A percentile compares a stretch with the other conserved stretches of the same genome.
Evolutionary conservation across 2,797 vertebrate species (phyloP).

Genomic region (Borostomias antarcticus): DNA sequence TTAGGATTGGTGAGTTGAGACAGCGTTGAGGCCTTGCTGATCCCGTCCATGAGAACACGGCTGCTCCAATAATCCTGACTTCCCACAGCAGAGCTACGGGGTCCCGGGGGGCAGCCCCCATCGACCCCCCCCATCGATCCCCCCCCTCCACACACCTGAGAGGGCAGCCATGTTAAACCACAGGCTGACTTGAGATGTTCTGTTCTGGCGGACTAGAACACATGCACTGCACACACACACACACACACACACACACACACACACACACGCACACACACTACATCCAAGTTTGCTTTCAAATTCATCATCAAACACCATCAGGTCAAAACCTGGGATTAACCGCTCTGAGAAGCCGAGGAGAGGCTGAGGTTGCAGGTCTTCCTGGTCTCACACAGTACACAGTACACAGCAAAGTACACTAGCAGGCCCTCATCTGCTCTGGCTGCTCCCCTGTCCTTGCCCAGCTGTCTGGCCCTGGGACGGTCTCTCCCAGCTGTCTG

Average conservation of each 20-base stretch:
- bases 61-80: background rate
- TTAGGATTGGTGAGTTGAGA: no score
- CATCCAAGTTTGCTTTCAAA: no score
- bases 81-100: background rate
- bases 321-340: background rate
- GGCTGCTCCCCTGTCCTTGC: background rate
- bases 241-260: constrained; percentile 4
- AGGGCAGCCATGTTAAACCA: background rate
- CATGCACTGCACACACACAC: no score
- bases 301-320: background rate
- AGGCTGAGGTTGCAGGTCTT: background rate
- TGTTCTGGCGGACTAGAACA: background rate
- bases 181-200: background rate
- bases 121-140: background rate
- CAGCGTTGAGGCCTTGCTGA: background rate
- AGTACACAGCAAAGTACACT: background rate
- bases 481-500: background rate
- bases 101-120: background rate
- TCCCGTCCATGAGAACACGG: background rate
- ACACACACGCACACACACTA: background rate
- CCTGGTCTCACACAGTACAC: background rate
- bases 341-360: background rate
- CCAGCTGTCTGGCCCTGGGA: constrained; percentile 5
- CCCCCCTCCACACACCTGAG: background rate
- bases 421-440: background rate